A percentile compares a stretch with the other conserved stretches of the same genome.
Evolutionary conservation across 2,113 vertebrate species (phyloP).

Genomic region (Anarrhichthys ocellatus): DNA sequence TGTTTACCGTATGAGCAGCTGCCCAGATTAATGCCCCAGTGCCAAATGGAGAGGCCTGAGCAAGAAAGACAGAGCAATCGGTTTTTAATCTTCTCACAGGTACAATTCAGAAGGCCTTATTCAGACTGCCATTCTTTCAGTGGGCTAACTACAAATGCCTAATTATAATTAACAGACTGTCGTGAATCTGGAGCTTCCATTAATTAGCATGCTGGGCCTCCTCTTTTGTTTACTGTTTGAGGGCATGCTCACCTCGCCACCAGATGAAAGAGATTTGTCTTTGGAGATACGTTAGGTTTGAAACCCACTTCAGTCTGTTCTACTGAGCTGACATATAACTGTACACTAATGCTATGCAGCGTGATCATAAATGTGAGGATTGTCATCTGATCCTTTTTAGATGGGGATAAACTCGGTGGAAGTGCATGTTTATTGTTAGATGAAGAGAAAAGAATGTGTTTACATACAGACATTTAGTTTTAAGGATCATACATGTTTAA

Average conservation of each 20-base stretch:
- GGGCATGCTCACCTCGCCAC: slow-evolving; percentile 37
- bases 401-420: slow-evolving; percentile 6
- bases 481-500: slow-evolving; percentile 47
- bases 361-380: slow-evolving; percentile 21
- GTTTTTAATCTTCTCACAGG: slow-evolving; percentile 73
- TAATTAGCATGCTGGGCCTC: slow-evolving; percentile 69
- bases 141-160: slow-evolving; percentile 73
- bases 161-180: slow-evolving; percentile 78
- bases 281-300: slow-evolving; percentile 55
- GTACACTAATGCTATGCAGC: slow-evolving; percentile 25
- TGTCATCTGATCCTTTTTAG: slow-evolving; percentile 43
- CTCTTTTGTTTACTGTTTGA: slow-evolving; percentile 73
- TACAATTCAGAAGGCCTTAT: slow-evolving; percentile 69
- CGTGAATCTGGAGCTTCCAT: slow-evolving; percentile 65
- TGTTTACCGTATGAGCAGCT: slow-evolving; percentile 65
- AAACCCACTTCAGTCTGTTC: slow-evolving; percentile 37
- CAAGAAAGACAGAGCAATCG: slow-evolving; percentile 57
- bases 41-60: slow-evolving; percentile 45
- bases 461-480: slow-evolving; percentile 51
- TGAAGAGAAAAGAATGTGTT: slow-evolving; percentile 23
- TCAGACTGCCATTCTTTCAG: slow-evolving; percentile 70
- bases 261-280: slow-evolving; percentile 61
- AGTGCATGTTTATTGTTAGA: slow-evolving; percentile 31
- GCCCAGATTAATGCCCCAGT: slow-evolving; percentile 58
- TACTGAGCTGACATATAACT: slow-evolving; percentile 28